These are phyloP conservation scores for Mirza zaza DNA, from an alignment of 2,113 vertebrate species.

Conservation along the genomic window DNA sequence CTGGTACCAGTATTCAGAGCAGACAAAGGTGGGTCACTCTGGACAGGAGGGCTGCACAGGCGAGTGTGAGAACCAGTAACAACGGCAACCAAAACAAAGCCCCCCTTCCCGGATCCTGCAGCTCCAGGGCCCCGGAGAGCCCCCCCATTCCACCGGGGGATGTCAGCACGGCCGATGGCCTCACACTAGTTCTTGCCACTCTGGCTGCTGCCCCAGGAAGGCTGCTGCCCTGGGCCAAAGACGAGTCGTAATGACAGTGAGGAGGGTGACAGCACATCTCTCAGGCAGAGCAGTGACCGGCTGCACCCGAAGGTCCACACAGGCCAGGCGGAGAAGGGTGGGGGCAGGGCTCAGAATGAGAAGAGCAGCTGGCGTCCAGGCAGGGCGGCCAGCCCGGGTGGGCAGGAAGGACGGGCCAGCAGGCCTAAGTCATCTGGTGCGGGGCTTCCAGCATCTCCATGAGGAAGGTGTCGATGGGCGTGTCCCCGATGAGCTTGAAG, in stretches of 20 bases:
- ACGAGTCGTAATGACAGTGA: not conserved
- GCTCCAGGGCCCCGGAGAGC: not conserved
- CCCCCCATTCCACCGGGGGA: rapidly evolving
- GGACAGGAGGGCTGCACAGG: rapidly evolving
- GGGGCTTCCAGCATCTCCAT: constrained; percentile 99
- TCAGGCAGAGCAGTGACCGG: constrained; percentile 65
- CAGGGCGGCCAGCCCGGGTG: not conserved
- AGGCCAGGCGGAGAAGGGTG: constrained; percentile 50
- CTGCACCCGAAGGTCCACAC: constrained; percentile 1
- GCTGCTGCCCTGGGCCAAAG: constrained; percentile 51
- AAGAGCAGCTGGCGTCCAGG: constrained; percentile 56
- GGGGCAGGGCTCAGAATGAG: constrained; percentile 7
- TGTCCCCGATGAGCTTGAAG: constrained; percentile 99
- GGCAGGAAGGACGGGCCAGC: not conserved
- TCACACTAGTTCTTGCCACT: not conserved
- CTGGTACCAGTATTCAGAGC: not conserved
- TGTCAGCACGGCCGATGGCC: not conserved
- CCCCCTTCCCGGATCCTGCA: not conserved
- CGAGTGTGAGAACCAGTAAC: not conserved
- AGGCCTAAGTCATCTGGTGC: constrained; percentile 96
- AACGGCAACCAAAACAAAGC: not conserved
- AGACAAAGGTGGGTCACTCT: not conserved
- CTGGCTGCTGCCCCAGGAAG: not conserved
- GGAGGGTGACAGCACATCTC: constrained; percentile 34
- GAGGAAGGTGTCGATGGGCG: constrained; percentile 99